A percentile compares a stretch with the other conserved stretches of the same genome.
These are phyloP conservation scores for Metopia argyrocephala DNA, from an alignment of 2,888 invertebrate species.

Conservation along the genomic window DNA sequence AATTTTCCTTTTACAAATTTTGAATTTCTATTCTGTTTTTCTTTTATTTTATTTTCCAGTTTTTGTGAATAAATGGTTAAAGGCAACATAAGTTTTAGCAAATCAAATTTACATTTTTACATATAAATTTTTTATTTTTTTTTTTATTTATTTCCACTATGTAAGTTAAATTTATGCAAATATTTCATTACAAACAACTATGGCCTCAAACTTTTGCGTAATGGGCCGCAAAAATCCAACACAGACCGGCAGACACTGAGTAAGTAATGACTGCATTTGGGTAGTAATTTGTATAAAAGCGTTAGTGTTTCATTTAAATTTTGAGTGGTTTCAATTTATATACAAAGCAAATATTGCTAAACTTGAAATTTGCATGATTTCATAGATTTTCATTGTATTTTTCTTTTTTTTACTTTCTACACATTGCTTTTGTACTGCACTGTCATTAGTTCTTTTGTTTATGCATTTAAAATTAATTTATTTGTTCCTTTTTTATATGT, in stretches of 20 bases:
- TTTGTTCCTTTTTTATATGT: too few relatives aligned
- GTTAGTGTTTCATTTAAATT: background rate
- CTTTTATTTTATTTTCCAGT: background rate
- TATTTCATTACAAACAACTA: background rate
- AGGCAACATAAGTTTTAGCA: background rate
- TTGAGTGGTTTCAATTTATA: constrained; percentile 31
- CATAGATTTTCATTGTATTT: background rate
- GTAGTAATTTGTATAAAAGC: background rate
- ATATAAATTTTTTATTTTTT: background rate
- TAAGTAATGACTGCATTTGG: background rate
- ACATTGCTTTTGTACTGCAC: background rate
- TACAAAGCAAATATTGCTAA: background rate
- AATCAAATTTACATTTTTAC: constrained; percentile 27
- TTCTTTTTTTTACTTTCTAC: background rate
- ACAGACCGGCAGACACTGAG: background rate
- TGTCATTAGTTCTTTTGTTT: background rate
- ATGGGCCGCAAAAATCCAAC: background rate
- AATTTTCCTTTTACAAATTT: background rate
- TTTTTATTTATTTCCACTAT: background rate
- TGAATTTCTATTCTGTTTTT: background rate
- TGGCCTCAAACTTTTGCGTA: too few relatives aligned
- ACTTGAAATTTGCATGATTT: constrained; percentile 44
- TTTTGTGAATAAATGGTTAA: constrained; percentile 11
- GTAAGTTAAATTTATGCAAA: background rate
- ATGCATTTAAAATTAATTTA: background rate